Evolutionary conservation across 2,888 invertebrate genomes (phyloP).

Genomic region (Nephrotoma guestfalica): DNA sequence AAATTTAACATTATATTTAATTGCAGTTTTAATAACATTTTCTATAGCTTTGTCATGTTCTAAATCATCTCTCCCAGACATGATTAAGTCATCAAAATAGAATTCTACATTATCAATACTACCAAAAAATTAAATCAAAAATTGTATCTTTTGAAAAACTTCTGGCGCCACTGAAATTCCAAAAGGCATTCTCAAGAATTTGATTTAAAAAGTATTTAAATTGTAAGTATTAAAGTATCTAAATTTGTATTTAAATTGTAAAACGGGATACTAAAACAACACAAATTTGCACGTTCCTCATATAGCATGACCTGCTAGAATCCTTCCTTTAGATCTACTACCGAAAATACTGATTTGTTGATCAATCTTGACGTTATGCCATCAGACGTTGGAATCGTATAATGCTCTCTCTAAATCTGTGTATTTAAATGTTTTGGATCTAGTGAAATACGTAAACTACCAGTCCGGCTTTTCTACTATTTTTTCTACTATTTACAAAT

Average conservation of each 20-base stretch:
- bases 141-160: slow-evolving; percentile 10
- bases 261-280: slow-evolving; percentile 18
- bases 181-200: slow-evolving; percentile 11
- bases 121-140: background rate
- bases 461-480: slow-evolving; percentile 15
- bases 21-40: background rate
- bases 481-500: slow-evolving; percentile 16
- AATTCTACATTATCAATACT: background rate
- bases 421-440: slow-evolving; percentile 17
- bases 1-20: background rate
- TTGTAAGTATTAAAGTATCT: too few relatives aligned
- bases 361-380: slow-evolving; percentile 13
- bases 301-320: slow-evolving; percentile 14
- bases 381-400: slow-evolving; percentile 17
- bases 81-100: background rate
- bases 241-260: too few relatives aligned
- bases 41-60: background rate
- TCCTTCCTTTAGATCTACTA: slow-evolving; percentile 10
- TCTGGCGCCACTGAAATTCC: slow-evolving; percentile 9
- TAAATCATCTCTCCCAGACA: background rate
- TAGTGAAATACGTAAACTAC: slow-evolving; percentile 13
- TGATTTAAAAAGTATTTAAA: too few relatives aligned
- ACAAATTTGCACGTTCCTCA: too few relatives aligned
- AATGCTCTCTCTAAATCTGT: slow-evolving; percentile 17
- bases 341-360: slow-evolving; percentile 10